A percentile compares a stretch with the other conserved stretches of the same genome.
These are phyloP conservation scores for Diachrysia chrysitis DNA, from an alignment of 2,888 invertebrate genomes.

Conservation along the genomic window DNA sequence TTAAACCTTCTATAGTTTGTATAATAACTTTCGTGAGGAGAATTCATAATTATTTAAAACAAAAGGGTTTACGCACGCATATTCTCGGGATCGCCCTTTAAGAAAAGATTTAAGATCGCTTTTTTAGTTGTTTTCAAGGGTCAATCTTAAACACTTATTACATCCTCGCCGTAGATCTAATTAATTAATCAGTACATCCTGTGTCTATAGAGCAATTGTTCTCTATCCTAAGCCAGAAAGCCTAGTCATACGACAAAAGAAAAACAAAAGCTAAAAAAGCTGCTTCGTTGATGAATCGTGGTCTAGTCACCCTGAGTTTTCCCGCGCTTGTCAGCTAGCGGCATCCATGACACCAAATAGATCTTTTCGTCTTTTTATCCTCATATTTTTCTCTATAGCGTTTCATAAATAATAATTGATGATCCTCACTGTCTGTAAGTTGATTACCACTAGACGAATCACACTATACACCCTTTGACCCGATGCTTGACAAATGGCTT, in stretches of 20 bases:
- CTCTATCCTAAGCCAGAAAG: background rate
- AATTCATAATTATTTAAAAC: no score
- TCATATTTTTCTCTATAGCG: slow-evolving; percentile 10
- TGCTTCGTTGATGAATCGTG: background rate
- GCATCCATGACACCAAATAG: background rate
- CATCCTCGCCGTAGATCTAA: no score
- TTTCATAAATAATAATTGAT: slow-evolving; percentile 75
- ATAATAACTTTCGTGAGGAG: no score
- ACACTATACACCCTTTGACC: slow-evolving; percentile 80
- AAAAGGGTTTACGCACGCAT: no score
- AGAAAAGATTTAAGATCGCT: no score
- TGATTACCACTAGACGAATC: slow-evolving; percentile 80
- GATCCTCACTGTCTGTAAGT: slow-evolving; percentile 74
- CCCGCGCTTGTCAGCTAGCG: background rate
- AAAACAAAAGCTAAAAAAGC: background rate
- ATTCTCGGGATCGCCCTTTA: no score
- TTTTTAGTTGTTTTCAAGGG: no score
- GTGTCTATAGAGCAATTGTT: background rate
- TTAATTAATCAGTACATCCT: background rate
- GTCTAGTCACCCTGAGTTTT: slow-evolving; percentile 4
- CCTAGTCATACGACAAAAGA: background rate
- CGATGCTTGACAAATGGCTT: slow-evolving; percentile 80
- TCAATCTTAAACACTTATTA: no score
- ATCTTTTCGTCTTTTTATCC: background rate
- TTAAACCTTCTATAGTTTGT: no score